Conservation (phyloP, 2,113 vertebrate species). For the Engraulis encrasicolus region DNA sequence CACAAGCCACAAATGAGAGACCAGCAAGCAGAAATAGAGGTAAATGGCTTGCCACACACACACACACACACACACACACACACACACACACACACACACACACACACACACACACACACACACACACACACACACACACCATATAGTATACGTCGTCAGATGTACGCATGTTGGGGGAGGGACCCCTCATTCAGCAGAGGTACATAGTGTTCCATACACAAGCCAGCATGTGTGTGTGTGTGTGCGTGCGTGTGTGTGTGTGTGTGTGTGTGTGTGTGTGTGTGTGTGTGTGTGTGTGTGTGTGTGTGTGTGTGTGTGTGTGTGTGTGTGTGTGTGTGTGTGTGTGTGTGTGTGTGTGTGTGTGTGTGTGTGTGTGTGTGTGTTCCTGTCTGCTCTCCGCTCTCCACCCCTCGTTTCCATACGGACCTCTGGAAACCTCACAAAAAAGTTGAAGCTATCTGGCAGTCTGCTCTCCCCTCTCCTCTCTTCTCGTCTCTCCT, state of each 20-base stretch:
- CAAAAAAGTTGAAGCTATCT: slow-evolving; percentile 21
- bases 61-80: background rate
- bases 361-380: too few relatives aligned
- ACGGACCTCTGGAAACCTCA: slow-evolving; percentile 14
- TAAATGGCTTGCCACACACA: background rate
- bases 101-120: background rate
- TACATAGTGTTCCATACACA: slow-evolving; percentile 2
- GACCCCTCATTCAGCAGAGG: background rate
- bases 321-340: too few relatives aligned
- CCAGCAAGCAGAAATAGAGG: background rate
- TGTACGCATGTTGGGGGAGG: background rate
- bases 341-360: too few relatives aligned
- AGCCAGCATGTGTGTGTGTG: too few relatives aligned
- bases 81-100: too few relatives aligned
- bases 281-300: too few relatives aligned
- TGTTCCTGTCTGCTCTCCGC: background rate
- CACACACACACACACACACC: too few relatives aligned
- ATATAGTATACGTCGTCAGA: background rate
- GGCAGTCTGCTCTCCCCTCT: background rate
- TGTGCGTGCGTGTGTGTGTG: too few relatives aligned
- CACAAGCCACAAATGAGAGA: background rate
- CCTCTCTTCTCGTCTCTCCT: background rate
- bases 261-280: background rate
- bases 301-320: background rate
- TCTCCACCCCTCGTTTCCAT: background rate